A percentile compares a stretch with the other conserved stretches of the same genome.
Evolutionary conservation across 2,888 invertebrate species (phyloP).

Genomic region (Archips crataeganus): DNA sequence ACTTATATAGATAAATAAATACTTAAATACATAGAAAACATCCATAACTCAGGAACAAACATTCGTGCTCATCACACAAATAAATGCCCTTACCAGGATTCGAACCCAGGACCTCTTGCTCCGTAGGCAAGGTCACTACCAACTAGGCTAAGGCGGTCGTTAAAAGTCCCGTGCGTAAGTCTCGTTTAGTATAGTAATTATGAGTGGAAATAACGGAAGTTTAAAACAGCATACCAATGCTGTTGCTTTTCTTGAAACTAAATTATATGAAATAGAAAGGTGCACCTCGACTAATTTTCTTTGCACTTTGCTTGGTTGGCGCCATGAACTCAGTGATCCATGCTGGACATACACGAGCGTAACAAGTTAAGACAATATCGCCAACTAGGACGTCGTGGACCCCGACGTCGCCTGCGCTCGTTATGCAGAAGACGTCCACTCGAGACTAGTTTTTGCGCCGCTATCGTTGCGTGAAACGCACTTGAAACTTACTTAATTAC

Average conservation of each 20-base stretch:
- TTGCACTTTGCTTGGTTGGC: background rate
- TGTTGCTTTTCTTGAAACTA: background rate
- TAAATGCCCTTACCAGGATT: too few species aligned
- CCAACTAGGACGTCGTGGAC: slow-evolving; percentile 49
- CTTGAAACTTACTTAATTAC: slow-evolving; percentile 59
- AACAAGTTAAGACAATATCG: slow-evolving; percentile 45
- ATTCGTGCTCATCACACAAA: too few species aligned
- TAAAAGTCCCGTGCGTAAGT: too few species aligned
- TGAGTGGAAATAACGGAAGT: too few species aligned
- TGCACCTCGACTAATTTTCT: background rate
- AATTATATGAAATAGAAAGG: background rate
- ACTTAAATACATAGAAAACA: too few species aligned
- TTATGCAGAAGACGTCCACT: slow-evolving; percentile 46
- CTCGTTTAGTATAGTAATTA: too few species aligned
- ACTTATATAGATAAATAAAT: too few species aligned
- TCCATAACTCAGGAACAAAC: too few species aligned
- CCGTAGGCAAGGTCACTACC: too few species aligned
- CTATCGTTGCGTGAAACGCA: slow-evolving; percentile 54
- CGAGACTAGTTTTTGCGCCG: slow-evolving; percentile 51
- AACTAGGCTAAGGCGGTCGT: too few species aligned
- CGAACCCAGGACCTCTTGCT: too few species aligned
- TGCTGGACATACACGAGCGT: slow-evolving; percentile 41
- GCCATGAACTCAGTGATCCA: slow-evolving; percentile 41
- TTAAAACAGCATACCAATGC: background rate
- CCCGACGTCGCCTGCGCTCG: slow-evolving; percentile 39